phyloP scores from a whole-genome alignment of 2,888 invertebrate species.

The Volucella zonaria region DNA sequence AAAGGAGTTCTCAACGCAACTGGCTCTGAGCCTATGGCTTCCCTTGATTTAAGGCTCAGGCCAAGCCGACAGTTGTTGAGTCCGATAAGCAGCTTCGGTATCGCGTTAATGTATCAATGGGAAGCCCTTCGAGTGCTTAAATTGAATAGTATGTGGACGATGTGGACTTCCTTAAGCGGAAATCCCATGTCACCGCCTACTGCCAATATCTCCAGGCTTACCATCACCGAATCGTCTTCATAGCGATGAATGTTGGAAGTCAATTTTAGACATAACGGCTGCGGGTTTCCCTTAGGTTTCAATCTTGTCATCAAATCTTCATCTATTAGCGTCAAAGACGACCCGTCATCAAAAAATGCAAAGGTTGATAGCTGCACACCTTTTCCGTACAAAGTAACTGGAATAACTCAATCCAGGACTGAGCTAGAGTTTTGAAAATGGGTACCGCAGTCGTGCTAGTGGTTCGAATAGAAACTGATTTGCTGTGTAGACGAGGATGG shows the following conservation, averaged over 20 bases:
- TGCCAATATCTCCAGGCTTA: conserved; percentile 48
- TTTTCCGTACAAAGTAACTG: conserved; percentile 48
- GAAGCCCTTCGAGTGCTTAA: too few relatives aligned
- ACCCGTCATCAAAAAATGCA: too few relatives aligned
- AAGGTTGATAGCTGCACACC: conserved; percentile 36
- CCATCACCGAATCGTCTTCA: conserved; percentile 49
- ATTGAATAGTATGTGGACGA: neutral
- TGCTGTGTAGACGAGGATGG: conserved; percentile 49
- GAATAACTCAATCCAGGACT: conserved; percentile 53
- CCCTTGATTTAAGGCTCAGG: too few relatives aligned
- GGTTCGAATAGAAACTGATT: neutral
- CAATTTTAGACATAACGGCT: conserved; percentile 58
- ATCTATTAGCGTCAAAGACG: conserved; percentile 21
- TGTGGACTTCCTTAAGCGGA: neutral
- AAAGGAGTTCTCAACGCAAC: neutral
- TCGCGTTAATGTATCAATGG: too few relatives aligned
- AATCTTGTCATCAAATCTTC: conserved; percentile 44
- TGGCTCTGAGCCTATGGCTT: conserved; percentile 2
- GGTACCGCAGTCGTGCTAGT: neutral
- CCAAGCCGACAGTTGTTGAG: too few relatives aligned
- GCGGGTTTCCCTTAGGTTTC: conserved; percentile 36
- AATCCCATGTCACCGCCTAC: neutral
- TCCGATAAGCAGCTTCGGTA: too few relatives aligned
- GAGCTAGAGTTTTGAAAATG: neutral
- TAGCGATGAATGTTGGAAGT: conserved; percentile 40